Evolutionary conservation across 1,140 invertebrate genomes (phyloP).

Genomic region (Penaeus indicus): DNA sequence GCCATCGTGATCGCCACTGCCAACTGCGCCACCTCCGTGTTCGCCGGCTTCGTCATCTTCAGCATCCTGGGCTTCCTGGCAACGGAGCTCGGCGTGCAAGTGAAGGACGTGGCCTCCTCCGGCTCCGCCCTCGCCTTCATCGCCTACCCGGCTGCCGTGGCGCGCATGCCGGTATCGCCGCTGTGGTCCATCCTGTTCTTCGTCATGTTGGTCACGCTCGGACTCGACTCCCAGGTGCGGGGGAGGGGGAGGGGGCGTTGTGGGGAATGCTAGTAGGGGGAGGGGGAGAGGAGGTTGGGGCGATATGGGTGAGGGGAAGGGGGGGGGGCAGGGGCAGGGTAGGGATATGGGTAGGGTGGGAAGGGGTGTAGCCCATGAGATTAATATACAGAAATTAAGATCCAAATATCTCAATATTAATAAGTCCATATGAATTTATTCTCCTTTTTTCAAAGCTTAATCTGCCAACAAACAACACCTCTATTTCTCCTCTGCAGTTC

Average conservation of each 20-base stretch:
- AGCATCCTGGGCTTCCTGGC: slow-evolving; percentile 80
- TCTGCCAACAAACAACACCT: background rate
- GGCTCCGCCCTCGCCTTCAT: slow-evolving; percentile 70
- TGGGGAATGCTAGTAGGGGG: too few relatives aligned
- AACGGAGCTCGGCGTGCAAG: slow-evolving; percentile 79
- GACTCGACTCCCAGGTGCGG: slow-evolving; percentile 67
- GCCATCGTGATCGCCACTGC: slow-evolving; percentile 69
- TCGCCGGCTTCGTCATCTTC: slow-evolving; percentile 72
- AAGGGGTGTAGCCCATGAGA: too few relatives aligned
- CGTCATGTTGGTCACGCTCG: slow-evolving; percentile 73
- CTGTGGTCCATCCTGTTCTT: slow-evolving; percentile 75
- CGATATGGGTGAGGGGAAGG: too few relatives aligned
- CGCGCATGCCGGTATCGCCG: slow-evolving; percentile 69
- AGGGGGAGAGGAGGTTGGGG: too few relatives aligned
- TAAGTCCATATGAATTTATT: slow-evolving; percentile 25
- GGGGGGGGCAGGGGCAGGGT: too few relatives aligned
- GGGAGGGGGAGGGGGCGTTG: too few relatives aligned
- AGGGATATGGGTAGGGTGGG: too few relatives aligned
- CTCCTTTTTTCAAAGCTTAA: background rate
- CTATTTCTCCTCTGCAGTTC: slow-evolving; percentile 73
- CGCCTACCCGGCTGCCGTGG: slow-evolving; percentile 71
- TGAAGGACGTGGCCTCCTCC: slow-evolving; percentile 80
- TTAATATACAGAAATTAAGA: slow-evolving; percentile 74
- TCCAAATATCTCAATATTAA: slow-evolving; percentile 78
- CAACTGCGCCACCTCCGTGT: slow-evolving; percentile 70